Percentiles rank a stretch among this genome's conserved stretches.
Evolutionary conservation across 2,113 vertebrate species (phyloP).

Genomic region (Muntiacus reevesi): DNA sequence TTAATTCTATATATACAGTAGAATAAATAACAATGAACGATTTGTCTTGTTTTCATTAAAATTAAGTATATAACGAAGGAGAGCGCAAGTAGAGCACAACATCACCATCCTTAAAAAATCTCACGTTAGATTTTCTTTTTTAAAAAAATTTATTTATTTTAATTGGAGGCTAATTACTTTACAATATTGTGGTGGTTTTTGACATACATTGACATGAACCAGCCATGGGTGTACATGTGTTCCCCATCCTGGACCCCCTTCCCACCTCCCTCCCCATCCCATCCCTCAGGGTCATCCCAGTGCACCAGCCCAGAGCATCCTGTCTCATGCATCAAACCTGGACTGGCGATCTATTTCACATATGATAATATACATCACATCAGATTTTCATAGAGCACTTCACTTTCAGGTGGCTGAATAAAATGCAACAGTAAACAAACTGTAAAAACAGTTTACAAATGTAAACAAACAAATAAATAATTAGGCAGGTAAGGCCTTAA

Average conservation of each 20-base stretch:
- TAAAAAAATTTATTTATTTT: background rate
- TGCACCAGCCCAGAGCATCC: background rate
- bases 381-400: background rate
- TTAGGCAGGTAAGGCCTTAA: background rate
- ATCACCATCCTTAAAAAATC: background rate
- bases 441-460: background rate
- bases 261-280: background rate
- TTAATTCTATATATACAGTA: background rate
- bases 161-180: background rate
- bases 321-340: background rate
- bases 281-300: background rate
- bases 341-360: rapidly evolving
- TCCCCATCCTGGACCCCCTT: background rate
- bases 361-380: background rate
- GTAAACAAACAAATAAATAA: background rate
- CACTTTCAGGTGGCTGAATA: background rate
- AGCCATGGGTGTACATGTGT: background rate
- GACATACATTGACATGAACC: background rate
- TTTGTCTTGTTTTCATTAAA: background rate
- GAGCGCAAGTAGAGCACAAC: background rate
- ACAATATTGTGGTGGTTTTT: background rate
- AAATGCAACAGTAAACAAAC: background rate
- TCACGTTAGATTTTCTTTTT: background rate
- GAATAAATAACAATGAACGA: background rate
- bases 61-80: background rate